Conservation (phyloP, 2,888 invertebrate genomes). For the Stenchaetothrips biformis region DNA sequence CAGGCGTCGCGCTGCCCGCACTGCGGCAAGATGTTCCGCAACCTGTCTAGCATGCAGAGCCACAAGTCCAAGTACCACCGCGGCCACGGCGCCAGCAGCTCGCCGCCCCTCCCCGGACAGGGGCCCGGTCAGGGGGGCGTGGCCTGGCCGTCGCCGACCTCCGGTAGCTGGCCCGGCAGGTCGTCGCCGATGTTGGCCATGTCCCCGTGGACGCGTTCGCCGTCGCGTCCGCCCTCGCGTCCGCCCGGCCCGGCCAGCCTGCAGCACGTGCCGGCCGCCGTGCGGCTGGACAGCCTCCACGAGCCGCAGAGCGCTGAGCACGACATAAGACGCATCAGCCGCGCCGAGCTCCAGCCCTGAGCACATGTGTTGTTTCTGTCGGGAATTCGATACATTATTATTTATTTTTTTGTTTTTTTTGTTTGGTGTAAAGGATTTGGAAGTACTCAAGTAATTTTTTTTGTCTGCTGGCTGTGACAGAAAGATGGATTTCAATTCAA, state of each 20-base stretch:
- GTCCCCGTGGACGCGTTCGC: neutral
- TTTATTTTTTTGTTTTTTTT: too few relatives aligned
- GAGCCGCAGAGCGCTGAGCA: neutral
- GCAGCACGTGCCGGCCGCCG: neutral
- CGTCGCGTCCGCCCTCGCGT: neutral
- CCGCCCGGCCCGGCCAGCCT: neutral
- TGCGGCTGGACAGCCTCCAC: neutral
- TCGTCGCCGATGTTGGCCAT: neutral
- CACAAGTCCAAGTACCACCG: conserved; percentile 35
- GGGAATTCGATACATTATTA: too few relatives aligned
- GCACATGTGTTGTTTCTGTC: too few relatives aligned
- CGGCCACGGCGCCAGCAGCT: neutral
- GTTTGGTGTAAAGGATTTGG: too few relatives aligned
- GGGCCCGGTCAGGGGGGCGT: neutral
- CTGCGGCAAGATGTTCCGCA: conserved; percentile 36
- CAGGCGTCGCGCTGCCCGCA: conserved; percentile 33
- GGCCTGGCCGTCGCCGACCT: neutral
- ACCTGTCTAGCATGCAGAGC: conserved; percentile 35
- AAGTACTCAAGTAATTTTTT: too few relatives aligned
- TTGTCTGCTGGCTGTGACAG: neutral
- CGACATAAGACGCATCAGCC: neutral
- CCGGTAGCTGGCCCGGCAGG: neutral
- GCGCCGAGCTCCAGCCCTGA: neutral
- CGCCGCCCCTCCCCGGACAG: neutral
- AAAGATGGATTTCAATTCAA: neutral